phyloP scores from a whole-genome alignment of 35 echinoderm and acorn worm species.

The Ptychodera flava region DNA sequence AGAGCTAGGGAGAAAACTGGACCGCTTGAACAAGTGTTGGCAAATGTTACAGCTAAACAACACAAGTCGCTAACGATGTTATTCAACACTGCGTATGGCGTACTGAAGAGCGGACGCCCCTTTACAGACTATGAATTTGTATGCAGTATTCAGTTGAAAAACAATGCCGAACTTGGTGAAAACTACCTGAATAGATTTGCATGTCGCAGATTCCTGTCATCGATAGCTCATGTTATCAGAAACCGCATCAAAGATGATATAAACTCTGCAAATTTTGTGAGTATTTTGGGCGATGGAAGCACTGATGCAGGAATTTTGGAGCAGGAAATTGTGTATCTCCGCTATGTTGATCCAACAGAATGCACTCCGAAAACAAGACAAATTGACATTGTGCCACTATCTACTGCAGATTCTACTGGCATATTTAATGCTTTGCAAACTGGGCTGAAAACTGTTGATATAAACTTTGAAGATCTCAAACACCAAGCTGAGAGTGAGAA shows the following conservation, averaged over 20 bases:
- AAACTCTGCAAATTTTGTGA: not conserved
- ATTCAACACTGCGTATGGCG: not conserved
- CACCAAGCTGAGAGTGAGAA: not conserved
- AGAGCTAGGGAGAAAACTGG: not conserved
- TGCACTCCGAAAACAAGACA: not conserved
- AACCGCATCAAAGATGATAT: not conserved
- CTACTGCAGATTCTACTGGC: not conserved
- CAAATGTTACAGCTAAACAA: not conserved
- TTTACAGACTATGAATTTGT: not conserved
- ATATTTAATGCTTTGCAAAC: slow-evolving; percentile 5
- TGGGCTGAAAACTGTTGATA: not conserved
- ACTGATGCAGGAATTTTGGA: slow-evolving; percentile 12
- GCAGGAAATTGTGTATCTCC: slow-evolving; percentile 20
- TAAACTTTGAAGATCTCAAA: not conserved
- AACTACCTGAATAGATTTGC: not conserved
- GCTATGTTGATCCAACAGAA: not conserved
- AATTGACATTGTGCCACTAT: slow-evolving; percentile 2
- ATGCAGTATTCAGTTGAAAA: not conserved
- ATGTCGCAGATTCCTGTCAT: not conserved
- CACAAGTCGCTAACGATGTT: not conserved
- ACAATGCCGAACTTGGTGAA: not conserved
- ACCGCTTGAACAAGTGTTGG: not conserved
- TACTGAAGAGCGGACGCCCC: not conserved
- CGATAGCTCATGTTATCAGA: not conserved
- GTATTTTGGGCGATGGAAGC: slow-evolving; percentile 15